These are phyloP conservation scores for Salmo trutta DNA, from an alignment of 2,797 vertebrate species.

Conservation along the genomic window DNA sequence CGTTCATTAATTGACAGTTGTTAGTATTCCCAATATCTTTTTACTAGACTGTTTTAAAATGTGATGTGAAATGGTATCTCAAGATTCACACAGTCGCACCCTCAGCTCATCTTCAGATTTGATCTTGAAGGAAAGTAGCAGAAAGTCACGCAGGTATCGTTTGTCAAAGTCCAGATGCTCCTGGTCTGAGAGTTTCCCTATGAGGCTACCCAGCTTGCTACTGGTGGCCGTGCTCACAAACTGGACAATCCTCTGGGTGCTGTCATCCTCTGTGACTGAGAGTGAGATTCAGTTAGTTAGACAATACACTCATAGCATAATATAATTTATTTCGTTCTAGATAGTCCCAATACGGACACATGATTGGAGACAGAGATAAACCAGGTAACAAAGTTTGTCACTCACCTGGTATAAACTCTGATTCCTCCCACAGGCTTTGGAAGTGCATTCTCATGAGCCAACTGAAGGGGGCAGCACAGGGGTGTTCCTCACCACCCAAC, in stretches of 20 bases:
- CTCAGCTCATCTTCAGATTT: constrained; percentile 53
- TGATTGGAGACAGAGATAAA: background rate
- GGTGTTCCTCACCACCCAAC: constrained; percentile 50
- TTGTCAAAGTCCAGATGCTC: constrained; percentile 47
- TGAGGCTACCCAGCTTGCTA: constrained; percentile 58
- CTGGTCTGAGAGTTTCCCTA: constrained; percentile 57
- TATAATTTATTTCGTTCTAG: background rate
- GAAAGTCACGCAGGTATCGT: constrained; percentile 68
- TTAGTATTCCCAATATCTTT: background rate
- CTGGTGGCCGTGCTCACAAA: constrained; percentile 63
- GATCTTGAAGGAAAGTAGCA: constrained; percentile 67
- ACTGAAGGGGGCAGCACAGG: constrained; percentile 71
- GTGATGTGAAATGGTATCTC: background rate
- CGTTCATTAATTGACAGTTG: background rate
- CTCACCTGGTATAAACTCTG: constrained; percentile 71
- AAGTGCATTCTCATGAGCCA: constrained; percentile 68
- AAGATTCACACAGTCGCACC: constrained; percentile 46
- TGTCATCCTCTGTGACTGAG: constrained; percentile 46
- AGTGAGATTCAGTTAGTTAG: background rate
- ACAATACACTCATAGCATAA: background rate
- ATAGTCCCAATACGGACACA: background rate
- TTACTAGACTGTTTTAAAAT: background rate
- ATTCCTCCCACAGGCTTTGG: constrained; percentile 75
- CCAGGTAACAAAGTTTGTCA: background rate
- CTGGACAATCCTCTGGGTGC: constrained; percentile 54